A percentile compares a stretch with the other conserved stretches of the same genome.
These are phyloP conservation scores for Zele albiditarsus DNA, from an alignment of 2,888 invertebrate genomes.

Conservation along the genomic window DNA sequence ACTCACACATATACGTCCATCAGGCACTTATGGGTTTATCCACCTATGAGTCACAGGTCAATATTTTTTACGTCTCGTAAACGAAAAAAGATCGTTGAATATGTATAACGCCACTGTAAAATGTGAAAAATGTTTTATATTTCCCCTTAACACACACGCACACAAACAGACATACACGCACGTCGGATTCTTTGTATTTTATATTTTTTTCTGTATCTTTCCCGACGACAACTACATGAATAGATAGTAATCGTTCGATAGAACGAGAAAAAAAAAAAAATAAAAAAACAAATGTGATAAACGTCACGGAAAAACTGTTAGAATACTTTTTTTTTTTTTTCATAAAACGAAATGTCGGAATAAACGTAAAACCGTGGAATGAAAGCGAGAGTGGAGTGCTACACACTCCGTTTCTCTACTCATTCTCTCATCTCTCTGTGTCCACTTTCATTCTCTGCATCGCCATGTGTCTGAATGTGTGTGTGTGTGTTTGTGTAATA, in stretches of 20 bases:
- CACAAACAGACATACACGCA: not conserved
- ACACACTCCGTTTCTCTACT: slow-evolving; percentile 46
- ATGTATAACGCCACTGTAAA: slow-evolving; percentile 19
- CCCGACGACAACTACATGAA: slow-evolving; percentile 44
- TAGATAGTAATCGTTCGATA: slow-evolving; percentile 37
- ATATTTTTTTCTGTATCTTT: not conserved
- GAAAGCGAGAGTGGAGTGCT: slow-evolving; percentile 65
- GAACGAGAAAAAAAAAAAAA: slow-evolving; percentile 35
- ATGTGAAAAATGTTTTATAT: slow-evolving; percentile 24
- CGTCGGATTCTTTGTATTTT: slow-evolving; percentile 14
- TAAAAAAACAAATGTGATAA: slow-evolving; percentile 37
- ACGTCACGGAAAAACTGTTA: slow-evolving; percentile 30
- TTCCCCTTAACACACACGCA: slow-evolving; percentile 13
- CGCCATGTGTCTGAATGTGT: not conserved
- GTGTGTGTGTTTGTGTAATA: not conserved
- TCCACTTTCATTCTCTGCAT: slow-evolving; percentile 36
- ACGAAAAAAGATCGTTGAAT: slow-evolving; percentile 37
- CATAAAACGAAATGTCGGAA: slow-evolving; percentile 8
- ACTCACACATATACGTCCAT: slow-evolving; percentile 1
- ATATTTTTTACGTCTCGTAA: slow-evolving; percentile 36
- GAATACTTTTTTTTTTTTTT: not conserved
- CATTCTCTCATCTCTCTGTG: slow-evolving; percentile 35
- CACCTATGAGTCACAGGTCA: slow-evolving; percentile 39
- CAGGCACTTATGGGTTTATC: slow-evolving; percentile 33
- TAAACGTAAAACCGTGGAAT: slow-evolving; percentile 48